Percentiles rank a stretch among this genome's conserved stretches.
These are phyloP conservation scores for Seira sanloemensis DNA, from an alignment of 2,888 invertebrate species.

Conservation along the genomic window DNA sequence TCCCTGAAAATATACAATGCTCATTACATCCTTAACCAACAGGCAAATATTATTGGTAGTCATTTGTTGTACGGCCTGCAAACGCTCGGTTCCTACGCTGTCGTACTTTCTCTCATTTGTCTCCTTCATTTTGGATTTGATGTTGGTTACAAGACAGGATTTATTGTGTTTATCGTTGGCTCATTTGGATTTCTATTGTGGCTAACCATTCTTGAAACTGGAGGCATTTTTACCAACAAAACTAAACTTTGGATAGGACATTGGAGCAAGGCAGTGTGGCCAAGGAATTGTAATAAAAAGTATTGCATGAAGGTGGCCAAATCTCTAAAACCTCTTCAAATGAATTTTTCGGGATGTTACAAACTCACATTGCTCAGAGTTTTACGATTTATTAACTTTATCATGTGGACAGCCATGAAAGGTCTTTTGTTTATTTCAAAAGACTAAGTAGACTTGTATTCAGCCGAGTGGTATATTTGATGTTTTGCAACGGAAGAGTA, in stretches of 20 bases:
- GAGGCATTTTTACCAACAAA: neutral
- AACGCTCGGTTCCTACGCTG: neutral
- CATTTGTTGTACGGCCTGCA: neutral
- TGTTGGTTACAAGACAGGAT: neutral
- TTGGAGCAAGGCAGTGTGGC: neutral
- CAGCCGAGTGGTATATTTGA: too few species aligned
- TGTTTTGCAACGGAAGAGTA: too few species aligned
- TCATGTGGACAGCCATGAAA: constrained; percentile 21
- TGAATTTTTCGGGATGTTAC: constrained; percentile 22
- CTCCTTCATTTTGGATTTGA: neutral
- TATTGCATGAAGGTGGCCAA: constrained; percentile 14
- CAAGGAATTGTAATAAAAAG: neutral
- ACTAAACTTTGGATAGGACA: neutral
- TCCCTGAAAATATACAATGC: neutral
- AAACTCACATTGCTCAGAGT: constrained; percentile 16
- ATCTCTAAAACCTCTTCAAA: neutral
- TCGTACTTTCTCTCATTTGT: neutral
- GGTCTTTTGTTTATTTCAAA: constrained; percentile 24
- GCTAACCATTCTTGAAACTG: neutral
- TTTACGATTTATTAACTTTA: neutral
- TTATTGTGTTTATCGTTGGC: constrained; percentile 1
- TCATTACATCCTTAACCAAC: neutral
- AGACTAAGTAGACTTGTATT: neutral
- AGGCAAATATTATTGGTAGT: neutral
- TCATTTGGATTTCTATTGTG: neutral